phyloP scores from a whole-genome alignment of 2,888 invertebrate species.

The Imbricaverruca yamaguchii region DNA sequence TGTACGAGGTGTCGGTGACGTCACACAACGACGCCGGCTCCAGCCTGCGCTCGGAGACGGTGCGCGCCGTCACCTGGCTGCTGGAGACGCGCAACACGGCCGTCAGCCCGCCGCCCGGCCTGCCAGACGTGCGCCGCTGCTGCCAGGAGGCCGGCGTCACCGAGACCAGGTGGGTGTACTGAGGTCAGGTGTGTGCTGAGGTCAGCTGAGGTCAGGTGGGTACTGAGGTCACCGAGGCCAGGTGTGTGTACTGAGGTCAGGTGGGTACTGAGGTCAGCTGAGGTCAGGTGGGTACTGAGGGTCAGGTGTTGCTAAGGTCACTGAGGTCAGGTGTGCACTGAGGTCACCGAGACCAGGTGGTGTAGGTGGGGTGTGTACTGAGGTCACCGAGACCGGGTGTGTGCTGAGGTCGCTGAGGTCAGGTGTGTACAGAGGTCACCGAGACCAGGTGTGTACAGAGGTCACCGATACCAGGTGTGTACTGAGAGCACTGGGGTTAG shows the following conservation, averaged over 20 bases:
- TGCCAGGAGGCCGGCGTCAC: conserved; percentile 63
- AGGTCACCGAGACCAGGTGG: neutral
- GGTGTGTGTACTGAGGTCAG: conserved; percentile 31
- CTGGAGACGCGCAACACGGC: conserved; percentile 38
- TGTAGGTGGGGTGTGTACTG: neutral
- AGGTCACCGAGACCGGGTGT: neutral
- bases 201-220: neutral
- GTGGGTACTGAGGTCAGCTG: neutral
- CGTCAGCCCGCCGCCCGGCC: conserved; percentile 49
- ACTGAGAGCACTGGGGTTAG: no score
- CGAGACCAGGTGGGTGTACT: conserved; percentile 51
- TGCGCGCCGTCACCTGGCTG: conserved; percentile 63
- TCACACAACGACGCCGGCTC: conserved; percentile 66
- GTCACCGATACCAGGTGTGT: no score
- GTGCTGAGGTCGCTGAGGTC: neutral
- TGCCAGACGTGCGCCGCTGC: conserved; percentile 68
- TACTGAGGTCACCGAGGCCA: no score
- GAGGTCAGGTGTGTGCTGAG: neutral
- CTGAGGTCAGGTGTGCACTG: neutral
- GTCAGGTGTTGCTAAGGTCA: conserved; percentile 30
- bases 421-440: no score
- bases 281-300: neutral
- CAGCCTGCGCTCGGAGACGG: conserved; percentile 64
- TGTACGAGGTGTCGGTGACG: conserved; percentile 70
- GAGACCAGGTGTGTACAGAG: no score